These are phyloP conservation scores for Pseudomyrmex flavicornis DNA, from an alignment of 1,140 invertebrate genomes.

Conservation along the genomic window DNA sequence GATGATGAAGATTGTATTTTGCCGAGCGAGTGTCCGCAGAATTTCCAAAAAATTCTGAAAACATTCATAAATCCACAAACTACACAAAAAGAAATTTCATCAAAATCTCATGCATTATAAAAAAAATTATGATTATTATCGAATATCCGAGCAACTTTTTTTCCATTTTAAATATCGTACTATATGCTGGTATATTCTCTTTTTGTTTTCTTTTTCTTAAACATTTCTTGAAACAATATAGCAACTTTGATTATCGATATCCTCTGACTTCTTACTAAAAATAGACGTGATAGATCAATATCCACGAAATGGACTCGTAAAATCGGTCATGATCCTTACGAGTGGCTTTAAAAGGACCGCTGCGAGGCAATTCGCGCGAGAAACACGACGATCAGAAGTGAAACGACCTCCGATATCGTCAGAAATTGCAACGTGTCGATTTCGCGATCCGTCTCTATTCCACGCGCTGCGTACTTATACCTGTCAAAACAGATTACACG, in stretches of 20 bases:
- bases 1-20: too few species aligned
- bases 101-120: too few species aligned
- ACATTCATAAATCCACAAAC: too few species aligned
- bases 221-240: neutral
- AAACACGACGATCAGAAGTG: neutral
- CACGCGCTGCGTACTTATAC: slow-evolving; percentile 6
- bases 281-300: neutral
- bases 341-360: neutral
- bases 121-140: too few species aligned
- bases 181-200: too few species aligned
- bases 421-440: slow-evolving; percentile 22
- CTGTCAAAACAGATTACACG: slow-evolving; percentile 53
- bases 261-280: neutral
- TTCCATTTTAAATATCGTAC: too few species aligned
- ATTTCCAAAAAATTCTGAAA: too few species aligned
- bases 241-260: neutral
- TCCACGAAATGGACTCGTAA: neutral
- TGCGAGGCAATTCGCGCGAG: neutral
- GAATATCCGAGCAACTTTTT: too few species aligned
- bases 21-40: too few species aligned
- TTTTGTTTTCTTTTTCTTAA: too few species aligned
- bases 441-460: neutral
- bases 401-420: slow-evolving; percentile 6
- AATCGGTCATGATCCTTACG: neutral
- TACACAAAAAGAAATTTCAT: too few species aligned